Conservation (phyloP, 2,113 vertebrate species). For the Alectura lathami region DNA sequence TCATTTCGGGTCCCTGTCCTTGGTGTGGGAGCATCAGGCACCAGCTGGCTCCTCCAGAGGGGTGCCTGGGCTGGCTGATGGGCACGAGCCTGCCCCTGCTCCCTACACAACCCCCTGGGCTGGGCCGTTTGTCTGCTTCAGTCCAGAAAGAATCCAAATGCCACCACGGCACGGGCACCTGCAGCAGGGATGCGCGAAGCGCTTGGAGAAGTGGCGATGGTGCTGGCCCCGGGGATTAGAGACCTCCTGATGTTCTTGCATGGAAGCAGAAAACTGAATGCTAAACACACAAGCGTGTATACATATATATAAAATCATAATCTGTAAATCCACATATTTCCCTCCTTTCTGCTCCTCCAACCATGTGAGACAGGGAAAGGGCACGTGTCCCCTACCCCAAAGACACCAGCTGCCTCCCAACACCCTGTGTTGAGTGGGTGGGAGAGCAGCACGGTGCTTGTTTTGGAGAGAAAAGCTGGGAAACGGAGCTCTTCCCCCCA, state of each 20-base stretch:
- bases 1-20: background rate
- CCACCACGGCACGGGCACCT: rapidly evolving
- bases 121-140: background rate
- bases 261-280: background rate
- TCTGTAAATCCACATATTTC: background rate
- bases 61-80: conserved; percentile 13
- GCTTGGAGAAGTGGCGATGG: no score
- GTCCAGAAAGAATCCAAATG: conserved; percentile 5
- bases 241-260: background rate
- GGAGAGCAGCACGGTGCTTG: background rate
- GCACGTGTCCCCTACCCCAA: rapidly evolving
- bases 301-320: rapidly evolving
- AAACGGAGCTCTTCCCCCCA: background rate
- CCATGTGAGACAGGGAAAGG: background rate
- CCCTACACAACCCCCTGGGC: background rate
- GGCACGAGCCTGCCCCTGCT: background rate
- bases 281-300: background rate
- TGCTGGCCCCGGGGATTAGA: background rate
- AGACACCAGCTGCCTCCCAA: background rate
- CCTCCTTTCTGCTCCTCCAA: background rate
- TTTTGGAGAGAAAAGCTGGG: background rate
- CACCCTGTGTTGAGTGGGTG: background rate
- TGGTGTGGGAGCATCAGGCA: background rate
- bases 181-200: background rate
- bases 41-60: conserved; percentile 26